These are phyloP conservation scores for Isotomurus palustris DNA, from an alignment of 2,888 invertebrate genomes.

Conservation along the genomic window DNA sequence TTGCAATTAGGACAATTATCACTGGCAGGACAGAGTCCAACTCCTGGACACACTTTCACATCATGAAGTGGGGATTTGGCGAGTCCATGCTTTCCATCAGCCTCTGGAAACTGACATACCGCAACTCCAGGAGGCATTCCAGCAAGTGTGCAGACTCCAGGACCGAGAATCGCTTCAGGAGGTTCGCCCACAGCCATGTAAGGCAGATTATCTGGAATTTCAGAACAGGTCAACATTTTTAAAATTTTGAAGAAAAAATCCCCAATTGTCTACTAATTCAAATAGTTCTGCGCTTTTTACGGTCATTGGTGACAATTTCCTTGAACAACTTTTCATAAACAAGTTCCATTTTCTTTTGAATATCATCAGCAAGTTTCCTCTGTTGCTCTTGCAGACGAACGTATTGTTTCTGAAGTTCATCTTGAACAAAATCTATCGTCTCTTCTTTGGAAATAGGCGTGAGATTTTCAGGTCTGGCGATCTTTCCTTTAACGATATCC, in stretches of 20 bases:
- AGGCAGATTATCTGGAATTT: slow-evolving; percentile 29
- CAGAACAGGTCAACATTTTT: no score
- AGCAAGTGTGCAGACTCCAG: slow-evolving; percentile 37
- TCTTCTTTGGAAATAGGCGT: slow-evolving; percentile 13
- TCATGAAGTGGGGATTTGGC: slow-evolving; percentile 10
- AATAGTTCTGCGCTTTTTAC: no score
- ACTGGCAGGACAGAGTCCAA: slow-evolving; percentile 33
- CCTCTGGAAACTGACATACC: slow-evolving; percentile 30
- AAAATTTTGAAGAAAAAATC: no score
- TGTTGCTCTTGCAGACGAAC: slow-evolving; percentile 36
- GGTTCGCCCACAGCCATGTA: slow-evolving; percentile 38
- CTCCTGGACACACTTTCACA: slow-evolving; percentile 27
- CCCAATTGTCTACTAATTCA: no score
- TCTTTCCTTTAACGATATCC: not conserved
- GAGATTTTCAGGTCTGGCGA: not conserved
- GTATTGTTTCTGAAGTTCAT: slow-evolving; percentile 32
- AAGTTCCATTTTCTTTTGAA: slow-evolving; percentile 42
- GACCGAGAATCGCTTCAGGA: slow-evolving; percentile 31
- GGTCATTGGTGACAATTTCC: slow-evolving; percentile 31
- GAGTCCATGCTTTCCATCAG: slow-evolving; percentile 9
- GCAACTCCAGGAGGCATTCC: slow-evolving; percentile 38
- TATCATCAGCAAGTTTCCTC: slow-evolving; percentile 30
- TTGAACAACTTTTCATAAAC: slow-evolving; percentile 39
- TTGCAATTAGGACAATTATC: slow-evolving; percentile 30
- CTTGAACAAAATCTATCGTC: slow-evolving; percentile 26